A percentile compares a stretch with the other conserved stretches of the same genome.
These are phyloP conservation scores for Emberiza fucata DNA, from an alignment of 2,113 vertebrate species.

Conservation along the genomic window DNA sequence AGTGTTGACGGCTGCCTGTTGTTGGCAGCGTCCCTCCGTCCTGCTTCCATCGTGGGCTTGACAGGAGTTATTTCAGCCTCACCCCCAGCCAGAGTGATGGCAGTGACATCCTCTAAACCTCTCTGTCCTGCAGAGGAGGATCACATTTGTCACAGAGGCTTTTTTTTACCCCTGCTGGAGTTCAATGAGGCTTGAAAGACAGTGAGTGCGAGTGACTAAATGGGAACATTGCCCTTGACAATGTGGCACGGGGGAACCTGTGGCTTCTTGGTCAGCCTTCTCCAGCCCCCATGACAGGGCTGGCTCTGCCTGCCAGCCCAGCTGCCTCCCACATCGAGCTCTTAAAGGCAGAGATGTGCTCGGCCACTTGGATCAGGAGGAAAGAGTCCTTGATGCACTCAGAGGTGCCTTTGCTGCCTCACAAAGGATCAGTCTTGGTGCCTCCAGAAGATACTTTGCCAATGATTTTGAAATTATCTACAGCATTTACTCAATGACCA, in stretches of 20 bases:
- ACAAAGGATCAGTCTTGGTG: neutral
- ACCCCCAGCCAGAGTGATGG: neutral
- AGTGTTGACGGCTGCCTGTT: neutral
- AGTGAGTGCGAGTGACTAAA: neutral
- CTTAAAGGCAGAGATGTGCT: neutral
- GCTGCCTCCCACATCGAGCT: neutral
- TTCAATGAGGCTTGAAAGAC: slow-evolving; percentile 38
- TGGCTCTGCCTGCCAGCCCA: neutral
- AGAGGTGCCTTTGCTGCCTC: neutral
- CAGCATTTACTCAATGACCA: neutral
- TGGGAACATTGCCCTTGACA: neutral
- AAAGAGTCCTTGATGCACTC: neutral
- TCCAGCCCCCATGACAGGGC: neutral
- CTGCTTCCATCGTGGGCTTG: neutral
- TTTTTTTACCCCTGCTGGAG: neutral
- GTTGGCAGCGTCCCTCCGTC: accelerated
- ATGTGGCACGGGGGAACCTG: neutral
- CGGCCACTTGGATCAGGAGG: neutral
- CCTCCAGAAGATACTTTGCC: neutral
- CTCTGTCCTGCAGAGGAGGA: neutral
- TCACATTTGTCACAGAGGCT: accelerated
- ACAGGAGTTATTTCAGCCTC: neutral
- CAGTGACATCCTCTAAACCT: neutral
- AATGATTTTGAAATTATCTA: neutral
- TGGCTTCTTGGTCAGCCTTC: neutral